Evolutionary conservation across 2,888 invertebrate genomes (phyloP), one percentile per base, ranked within the genome.

Genomic region (Heliconius hortense): DNA sequence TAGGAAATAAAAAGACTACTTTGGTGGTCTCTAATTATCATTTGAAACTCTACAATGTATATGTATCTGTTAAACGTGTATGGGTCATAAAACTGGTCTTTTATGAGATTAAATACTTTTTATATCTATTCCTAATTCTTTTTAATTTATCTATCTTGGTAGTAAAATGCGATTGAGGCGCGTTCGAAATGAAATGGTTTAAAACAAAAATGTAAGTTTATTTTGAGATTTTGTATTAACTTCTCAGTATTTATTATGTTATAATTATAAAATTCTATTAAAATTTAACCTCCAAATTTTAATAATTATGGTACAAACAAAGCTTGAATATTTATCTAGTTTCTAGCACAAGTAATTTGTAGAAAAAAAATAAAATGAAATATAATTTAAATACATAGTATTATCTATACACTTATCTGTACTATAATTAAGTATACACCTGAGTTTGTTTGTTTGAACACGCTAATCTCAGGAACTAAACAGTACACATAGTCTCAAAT

Each of bases 11-110:
- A 79, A 74, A 70, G 79, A 79, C 92, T 79, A 83, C 91, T 84
- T 85, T 82, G 93, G 93, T 93, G 93, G 93, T 92, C 93, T 84
- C 80, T 88, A 89, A 92, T 92, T 92, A 92, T 86, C 87, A 89
- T 88, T 85, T 83, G 78, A 82, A 84, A 59, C 39, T 71, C 84
- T 82, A 85, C 82, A 85, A 80, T 35, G 69, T 56, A 69, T 35
- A 68, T 31, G 53, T 69, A 68, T 53, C 48, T 53, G 81, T 84
- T 81, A 81, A 83, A 82, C 79, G 80, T 80, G 60, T 82, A 82
- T 81, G 67, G 26, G 81, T 81, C 75, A 87, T 89, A 87, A 89
- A 90, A 87, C 84, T 76, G 82, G 81, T 77, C 76, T 88, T 90
- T 89, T 88, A 89, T 84, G 86, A 85, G 80, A 82, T 77, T 79